Percentiles rank a stretch among this genome's conserved stretches.
phyloP scores from a whole-genome alignment of 2,888 invertebrate genomes.

The Coremacera marginata region DNA sequence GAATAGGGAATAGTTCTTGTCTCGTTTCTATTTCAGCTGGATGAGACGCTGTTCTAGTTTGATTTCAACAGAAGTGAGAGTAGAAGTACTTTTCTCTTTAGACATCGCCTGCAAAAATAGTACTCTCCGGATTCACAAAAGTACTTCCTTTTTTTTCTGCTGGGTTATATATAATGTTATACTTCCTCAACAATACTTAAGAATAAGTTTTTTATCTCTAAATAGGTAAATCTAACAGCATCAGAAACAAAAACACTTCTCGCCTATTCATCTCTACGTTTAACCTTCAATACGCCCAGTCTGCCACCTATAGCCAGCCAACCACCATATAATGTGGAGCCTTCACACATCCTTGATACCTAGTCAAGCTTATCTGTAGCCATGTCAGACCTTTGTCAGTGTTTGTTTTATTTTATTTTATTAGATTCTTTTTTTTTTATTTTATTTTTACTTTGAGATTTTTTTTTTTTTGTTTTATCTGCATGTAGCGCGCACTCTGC shows the following conservation, averaged over 20 bases:
- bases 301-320: background rate
- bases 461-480: constrained; percentile 15
- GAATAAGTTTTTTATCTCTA: background rate
- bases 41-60: no score
- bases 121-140: no score
- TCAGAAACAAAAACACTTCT: background rate
- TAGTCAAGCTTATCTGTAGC: background rate
- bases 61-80: no score
- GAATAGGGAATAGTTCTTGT: no score
- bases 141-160: no score
- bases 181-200: background rate
- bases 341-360: background rate
- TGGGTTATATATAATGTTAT: no score
- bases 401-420: background rate
- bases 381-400: constrained; percentile 6
- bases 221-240: background rate
- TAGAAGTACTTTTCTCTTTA: no score
- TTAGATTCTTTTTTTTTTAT: background rate
- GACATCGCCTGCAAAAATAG: no score
- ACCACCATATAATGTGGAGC: background rate
- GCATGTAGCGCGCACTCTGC: constrained; percentile 5
- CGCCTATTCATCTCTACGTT: background rate
- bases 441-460: background rate
- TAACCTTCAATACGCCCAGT: background rate
- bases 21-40: no score